Percentiles rank a stretch among this genome's conserved stretches.
phyloP scores from a whole-genome alignment of 2,888 invertebrate genomes.

The Apodemia zela region DNA sequence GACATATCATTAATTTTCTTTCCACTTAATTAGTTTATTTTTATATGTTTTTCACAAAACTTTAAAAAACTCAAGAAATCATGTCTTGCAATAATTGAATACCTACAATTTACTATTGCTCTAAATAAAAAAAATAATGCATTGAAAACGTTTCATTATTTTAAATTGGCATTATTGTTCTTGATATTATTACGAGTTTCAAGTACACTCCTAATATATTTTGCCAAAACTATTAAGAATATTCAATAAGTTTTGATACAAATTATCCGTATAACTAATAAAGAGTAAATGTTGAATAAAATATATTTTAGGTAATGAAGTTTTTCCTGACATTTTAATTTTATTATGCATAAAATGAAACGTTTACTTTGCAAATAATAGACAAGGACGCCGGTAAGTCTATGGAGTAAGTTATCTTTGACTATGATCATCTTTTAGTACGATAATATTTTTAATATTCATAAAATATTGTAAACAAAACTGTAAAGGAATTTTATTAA shows the following conservation, averaged over 20 bases:
- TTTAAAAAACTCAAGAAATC: constrained; percentile 66
- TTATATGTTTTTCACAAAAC: constrained; percentile 53
- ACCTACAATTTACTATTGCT: constrained; percentile 65
- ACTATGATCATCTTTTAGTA: constrained; percentile 1
- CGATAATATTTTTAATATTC: background rate
- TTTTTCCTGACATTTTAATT: constrained; percentile 3
- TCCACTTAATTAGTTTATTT: constrained; percentile 55
- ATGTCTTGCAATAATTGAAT: constrained; percentile 68
- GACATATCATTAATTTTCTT: constrained; percentile 68
- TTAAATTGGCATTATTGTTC: constrained; percentile 34
- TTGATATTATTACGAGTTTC: constrained; percentile 17
- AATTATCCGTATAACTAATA: background rate
- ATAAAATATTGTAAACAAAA: background rate
- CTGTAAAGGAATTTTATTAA: background rate
- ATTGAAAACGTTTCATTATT: constrained; percentile 58
- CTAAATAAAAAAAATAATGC: constrained; percentile 58
- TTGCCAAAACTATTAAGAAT: background rate
- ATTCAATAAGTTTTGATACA: background rate
- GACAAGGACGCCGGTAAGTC: constrained; percentile 47
- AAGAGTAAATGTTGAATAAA: background rate
- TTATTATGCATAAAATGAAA: constrained; percentile 42
- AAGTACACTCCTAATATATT: background rate
- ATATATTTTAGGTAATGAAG: background rate
- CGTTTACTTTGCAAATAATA: constrained; percentile 41
- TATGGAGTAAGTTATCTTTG: constrained; percentile 31